Base-by-base conservation (phyloP, 1,140 invertebrate species). In the Olivierus martensii region DNA sequence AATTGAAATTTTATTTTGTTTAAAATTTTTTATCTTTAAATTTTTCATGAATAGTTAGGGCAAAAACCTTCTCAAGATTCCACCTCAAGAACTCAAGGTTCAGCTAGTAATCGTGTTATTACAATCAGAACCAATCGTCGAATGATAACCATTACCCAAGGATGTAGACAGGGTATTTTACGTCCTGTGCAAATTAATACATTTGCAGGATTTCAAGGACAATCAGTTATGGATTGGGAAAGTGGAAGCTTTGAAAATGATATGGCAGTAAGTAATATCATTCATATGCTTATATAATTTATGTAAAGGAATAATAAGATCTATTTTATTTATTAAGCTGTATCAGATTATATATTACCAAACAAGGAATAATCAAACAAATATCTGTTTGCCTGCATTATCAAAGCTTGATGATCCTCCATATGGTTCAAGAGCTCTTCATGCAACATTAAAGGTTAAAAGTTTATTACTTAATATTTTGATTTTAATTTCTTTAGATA, bases 111-210 rank as follows among this genome's bases (percentile, higher is more conserved):
- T 5, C 51, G 58, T 21, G 49, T 59, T n/a, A 59, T 59, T n/a
- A 59, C 55, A 7, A 54, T 59, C 22, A 51, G 58, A 12, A 59
- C 58, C 3, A 57, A 57, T 46, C 52, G 58, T n/a, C 46, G 58
- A 53, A 54, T 59, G 48, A 59, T 59, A 28, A 59, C 55, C 15
- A 57, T 57, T 3, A 56, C 58, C 18, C 58, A 59, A 12, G 46
- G 46, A 17, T 51, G 52, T 48, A 47, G 56, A 15, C 58, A 59
- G 34, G 56, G 58, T 22, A 47, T 56, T 17, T 45, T 57, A 17
- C 51, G 47, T 19, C 58, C 58, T 14, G 45, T 56, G 17, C 51
- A 57, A 51, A 53, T 28, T 57, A 22, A 18, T 17, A n/a, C 5
- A 51, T 35, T 28, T 49, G 5, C n/a, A 22, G 11, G 38, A 49